phyloP scores from a whole-genome alignment of 1,140 invertebrate genomes.

The Scaptomyza pallida region DNA sequence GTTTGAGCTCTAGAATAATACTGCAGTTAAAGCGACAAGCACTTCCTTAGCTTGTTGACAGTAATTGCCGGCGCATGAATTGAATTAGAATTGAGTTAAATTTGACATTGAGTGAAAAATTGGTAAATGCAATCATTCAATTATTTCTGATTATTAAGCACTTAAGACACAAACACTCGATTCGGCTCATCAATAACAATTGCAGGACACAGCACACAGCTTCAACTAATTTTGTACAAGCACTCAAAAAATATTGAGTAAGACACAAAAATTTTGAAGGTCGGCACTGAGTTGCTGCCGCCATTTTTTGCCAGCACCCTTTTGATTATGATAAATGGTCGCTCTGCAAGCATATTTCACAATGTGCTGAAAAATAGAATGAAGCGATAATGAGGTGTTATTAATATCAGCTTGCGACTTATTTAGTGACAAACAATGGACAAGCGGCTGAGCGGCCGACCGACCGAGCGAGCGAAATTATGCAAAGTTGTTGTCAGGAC shows the following conservation, averaged over 20 bases:
- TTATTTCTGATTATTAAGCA: slow-evolving; percentile 12
- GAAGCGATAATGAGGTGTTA: slow-evolving; percentile 77
- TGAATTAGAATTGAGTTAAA: neutral
- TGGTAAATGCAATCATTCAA: slow-evolving; percentile 42
- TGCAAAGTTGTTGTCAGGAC: slow-evolving; percentile 46
- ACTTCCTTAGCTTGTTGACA: neutral
- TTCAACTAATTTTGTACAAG: slow-evolving; percentile 23
- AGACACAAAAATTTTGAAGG: slow-evolving; percentile 31
- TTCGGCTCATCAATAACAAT: slow-evolving; percentile 47
- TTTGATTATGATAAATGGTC: slow-evolving; percentile 74
- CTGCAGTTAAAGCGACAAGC: too few species aligned
- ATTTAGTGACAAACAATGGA: slow-evolving; percentile 67
- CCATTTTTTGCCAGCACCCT: neutral
- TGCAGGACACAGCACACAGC: slow-evolving; percentile 26
- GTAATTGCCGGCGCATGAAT: neutral
- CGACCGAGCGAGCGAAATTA: slow-evolving; percentile 40
- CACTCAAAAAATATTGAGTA: slow-evolving; percentile 1
- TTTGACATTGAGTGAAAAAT: slow-evolving; percentile 6
- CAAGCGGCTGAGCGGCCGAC: neutral
- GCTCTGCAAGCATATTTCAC: slow-evolving; percentile 67
- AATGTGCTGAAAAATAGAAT: slow-evolving; percentile 63
- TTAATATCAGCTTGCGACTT: slow-evolving; percentile 80
- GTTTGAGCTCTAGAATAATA: too few species aligned
- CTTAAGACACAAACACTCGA: slow-evolving; percentile 7
- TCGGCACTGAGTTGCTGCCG: neutral